Conservation (phyloP, 1,140 invertebrate species). For the Anoplolepis gracilipes region DNA sequence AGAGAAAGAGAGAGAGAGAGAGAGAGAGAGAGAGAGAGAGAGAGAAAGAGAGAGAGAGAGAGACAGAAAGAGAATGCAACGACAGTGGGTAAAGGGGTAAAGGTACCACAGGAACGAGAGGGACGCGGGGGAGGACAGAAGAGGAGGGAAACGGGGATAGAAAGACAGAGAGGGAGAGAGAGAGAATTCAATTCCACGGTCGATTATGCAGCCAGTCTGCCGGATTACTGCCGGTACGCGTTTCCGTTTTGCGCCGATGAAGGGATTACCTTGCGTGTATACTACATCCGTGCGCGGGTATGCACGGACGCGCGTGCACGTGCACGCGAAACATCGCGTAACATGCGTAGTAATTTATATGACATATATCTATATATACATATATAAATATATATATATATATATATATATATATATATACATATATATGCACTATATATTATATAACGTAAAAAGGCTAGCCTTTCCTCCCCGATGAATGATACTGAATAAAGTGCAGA, state of each 20-base stretch:
- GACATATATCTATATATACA: not conserved
- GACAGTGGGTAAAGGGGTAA: not conserved
- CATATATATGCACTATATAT: not conserved
- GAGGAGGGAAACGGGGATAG: conserved; percentile 32
- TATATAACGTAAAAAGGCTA: not conserved
- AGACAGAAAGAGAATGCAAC: not conserved
- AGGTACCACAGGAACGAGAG: conserved; percentile 36
- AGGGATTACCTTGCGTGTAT: conserved; percentile 73
- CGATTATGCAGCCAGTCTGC: conserved; percentile 77
- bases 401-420: not conserved
- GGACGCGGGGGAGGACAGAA: not conserved
- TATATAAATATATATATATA: not conserved
- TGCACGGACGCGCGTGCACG: not conserved
- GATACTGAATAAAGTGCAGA: not conserved
- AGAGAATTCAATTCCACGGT: conserved; percentile 81
- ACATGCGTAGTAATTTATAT: not conserved
- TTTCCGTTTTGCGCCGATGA: conserved; percentile 75
- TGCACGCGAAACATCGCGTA: conserved; percentile 16
- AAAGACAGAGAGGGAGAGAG: conserved; percentile 77
- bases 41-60: too few relatives aligned
- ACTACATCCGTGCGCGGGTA: conserved; percentile 54
- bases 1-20: conserved; percentile 75
- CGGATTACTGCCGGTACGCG: conserved; percentile 77
- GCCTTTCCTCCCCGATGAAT: not conserved
- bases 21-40: not conserved